Base-by-base conservation (phyloP, 2,113 vertebrate species). In the Myrmecobius fasciatus region DNA sequence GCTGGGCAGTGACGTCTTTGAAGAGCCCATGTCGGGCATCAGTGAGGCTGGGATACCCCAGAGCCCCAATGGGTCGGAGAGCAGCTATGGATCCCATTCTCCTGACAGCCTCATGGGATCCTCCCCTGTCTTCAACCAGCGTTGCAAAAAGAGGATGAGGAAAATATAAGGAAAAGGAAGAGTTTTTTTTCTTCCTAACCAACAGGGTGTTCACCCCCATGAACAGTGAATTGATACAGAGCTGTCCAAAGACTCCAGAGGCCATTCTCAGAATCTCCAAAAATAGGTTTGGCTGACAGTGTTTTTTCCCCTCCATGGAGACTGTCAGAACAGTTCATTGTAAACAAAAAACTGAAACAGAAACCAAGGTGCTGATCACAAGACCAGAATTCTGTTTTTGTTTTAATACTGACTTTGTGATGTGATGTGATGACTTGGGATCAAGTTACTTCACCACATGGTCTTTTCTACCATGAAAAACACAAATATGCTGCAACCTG, bases 1-100 rank as follows among this genome's bases (percentile, higher is more conserved):
- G 94, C 97, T 99, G 92, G 99, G 99, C 25, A 99, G 99, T 0
- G 99, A 99, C 11, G 99, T 99, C 92, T 99, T 99, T 6, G 99
- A 99, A 97, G 99, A 99, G 7, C 99, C 99, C 0, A 99, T 99
- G 99, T 99, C 99, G 24, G 99, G 99, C 91, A 99, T 99, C 98
- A 99, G 99, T 1, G 99, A 99, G 97, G 99, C 99, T 0, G 99
- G 99, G 10, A 99, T 99, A 97, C 99, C 99, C 0, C 99, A 99
- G 43, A 99, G 99, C 7, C 99, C 99, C 0, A 99, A 99, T 2
- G 99, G 98, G 17, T 99, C 99, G 0, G 99, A 99, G 8, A 99
- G 98, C 98, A 99, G 99, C 98, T 99, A 99, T 0, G 98, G 98
- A 0, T 99, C 99, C 22, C 99, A 99, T 97, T 99, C 99, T 8